Percentiles rank a stretch among this genome's conserved stretches.
These are phyloP conservation scores for Harpagoxenus sublaevis DNA, from an alignment of 2,888 invertebrate genomes.

Conservation along the genomic window DNA sequence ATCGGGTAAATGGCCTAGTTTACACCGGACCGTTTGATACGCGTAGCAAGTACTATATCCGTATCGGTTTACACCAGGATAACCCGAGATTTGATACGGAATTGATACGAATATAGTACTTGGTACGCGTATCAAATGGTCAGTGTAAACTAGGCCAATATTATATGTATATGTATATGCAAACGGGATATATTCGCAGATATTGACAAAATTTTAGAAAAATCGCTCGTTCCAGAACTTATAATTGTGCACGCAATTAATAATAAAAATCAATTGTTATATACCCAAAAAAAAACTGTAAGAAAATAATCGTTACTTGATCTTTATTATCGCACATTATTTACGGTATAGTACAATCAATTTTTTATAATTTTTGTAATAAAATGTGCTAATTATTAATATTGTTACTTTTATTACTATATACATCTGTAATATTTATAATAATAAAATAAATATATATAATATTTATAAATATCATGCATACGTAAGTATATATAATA, in stretches of 20 bases:
- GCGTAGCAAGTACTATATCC: too few relatives aligned
- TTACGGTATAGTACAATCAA: background rate
- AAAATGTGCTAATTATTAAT: background rate
- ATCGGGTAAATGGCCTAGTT: too few relatives aligned
- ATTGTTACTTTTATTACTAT: background rate
- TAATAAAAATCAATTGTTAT: background rate
- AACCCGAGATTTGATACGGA: too few relatives aligned
- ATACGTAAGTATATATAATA: background rate
- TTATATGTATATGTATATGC: too few relatives aligned
- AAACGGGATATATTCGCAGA: background rate
- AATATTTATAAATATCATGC: background rate
- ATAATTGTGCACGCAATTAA: background rate
- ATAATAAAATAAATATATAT: conserved; percentile 5
- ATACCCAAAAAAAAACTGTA: background rate
- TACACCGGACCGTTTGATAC: too few relatives aligned
- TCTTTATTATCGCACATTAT: background rate
- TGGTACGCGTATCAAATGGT: too few relatives aligned
- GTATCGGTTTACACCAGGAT: too few relatives aligned
- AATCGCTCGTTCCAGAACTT: background rate
- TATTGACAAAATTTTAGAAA: background rate
- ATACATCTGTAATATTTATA: conserved; percentile 1
- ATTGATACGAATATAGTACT: too few relatives aligned
- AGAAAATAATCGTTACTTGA: background rate
- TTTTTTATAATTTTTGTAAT: background rate
- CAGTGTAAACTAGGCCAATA: too few relatives aligned